These are phyloP conservation scores for Didymodactylos carnosus DNA, from an alignment of 2,888 invertebrate species.

Conservation along the genomic window DNA sequence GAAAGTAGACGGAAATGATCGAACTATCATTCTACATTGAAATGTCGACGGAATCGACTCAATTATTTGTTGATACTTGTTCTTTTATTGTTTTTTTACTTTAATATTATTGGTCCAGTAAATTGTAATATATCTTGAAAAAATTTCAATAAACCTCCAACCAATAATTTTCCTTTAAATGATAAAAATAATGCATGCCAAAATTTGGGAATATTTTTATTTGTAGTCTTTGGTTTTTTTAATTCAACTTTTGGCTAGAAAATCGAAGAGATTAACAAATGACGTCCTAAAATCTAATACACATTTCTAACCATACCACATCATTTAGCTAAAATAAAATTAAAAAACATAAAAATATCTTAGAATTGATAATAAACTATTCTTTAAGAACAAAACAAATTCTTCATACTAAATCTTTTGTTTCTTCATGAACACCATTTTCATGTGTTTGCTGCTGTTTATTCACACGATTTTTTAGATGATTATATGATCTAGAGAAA, in stretches of 20 bases:
- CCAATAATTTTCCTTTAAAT: slow-evolving; percentile 45
- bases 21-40: too few relatives aligned
- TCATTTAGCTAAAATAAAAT: not conserved
- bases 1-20: too few relatives aligned
- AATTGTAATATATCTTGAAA: slow-evolving; percentile 46
- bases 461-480: too few relatives aligned
- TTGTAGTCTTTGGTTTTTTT: not conserved
- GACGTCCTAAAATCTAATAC: too few relatives aligned
- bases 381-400: too few relatives aligned
- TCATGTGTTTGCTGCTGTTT: too few relatives aligned
- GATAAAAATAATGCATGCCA: not conserved
- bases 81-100: slow-evolving; percentile 2
- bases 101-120: slow-evolving; percentile 6
- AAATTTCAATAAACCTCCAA: slow-evolving; percentile 61
- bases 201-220: not conserved
- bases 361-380: too few relatives aligned
- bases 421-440: too few relatives aligned
- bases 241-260: not conserved
- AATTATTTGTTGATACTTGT: too few relatives aligned
- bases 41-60: too few relatives aligned
- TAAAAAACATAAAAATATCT: not conserved
- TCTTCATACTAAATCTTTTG: too few relatives aligned
- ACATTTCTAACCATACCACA: not conserved
- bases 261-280: not conserved
- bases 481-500: too few relatives aligned